Evolutionary conservation across 2,113 vertebrate species (phyloP).

Genomic region (Smithornis capensis): DNA sequence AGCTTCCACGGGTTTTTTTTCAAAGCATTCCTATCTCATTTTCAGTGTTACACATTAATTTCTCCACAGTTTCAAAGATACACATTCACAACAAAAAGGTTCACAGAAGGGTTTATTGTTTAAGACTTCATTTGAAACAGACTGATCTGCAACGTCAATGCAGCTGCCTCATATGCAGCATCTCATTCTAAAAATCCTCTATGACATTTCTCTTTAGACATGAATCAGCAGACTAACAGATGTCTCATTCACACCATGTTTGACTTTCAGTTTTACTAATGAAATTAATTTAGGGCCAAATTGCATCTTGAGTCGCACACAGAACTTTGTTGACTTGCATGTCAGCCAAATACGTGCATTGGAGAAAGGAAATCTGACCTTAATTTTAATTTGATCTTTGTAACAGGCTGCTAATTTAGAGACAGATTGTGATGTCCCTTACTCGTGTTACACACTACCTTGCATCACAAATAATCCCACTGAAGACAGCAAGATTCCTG

Average conservation of each 20-base stretch:
- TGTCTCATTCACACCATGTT: slow-evolving; percentile 70
- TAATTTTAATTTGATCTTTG: slow-evolving; percentile 30
- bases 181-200: slow-evolving; percentile 51
- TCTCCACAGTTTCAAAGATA: background rate
- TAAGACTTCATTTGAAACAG: slow-evolving; percentile 28
- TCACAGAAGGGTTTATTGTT: slow-evolving; percentile 39
- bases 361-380: slow-evolving; percentile 45
- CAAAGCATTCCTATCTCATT: background rate
- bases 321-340: slow-evolving; percentile 36
- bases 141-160: slow-evolving; percentile 34
- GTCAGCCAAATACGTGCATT: slow-evolving; percentile 30
- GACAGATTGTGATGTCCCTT: slow-evolving; percentile 33
- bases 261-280: slow-evolving; percentile 62
- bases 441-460: background rate
- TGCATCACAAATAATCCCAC: slow-evolving; percentile 9
- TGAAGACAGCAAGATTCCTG: background rate
- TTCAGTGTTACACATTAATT: background rate
- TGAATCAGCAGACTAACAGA: slow-evolving; percentile 66
- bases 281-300: slow-evolving; percentile 68
- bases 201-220: slow-evolving; percentile 63
- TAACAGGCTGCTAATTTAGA: slow-evolving; percentile 50
- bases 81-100: background rate
- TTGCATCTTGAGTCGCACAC: slow-evolving; percentile 30
- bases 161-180: slow-evolving; percentile 51
- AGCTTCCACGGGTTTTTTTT: background rate